phyloP scores from a whole-genome alignment of 2,888 invertebrate species.

The Tryphoninae sp. region DNA sequence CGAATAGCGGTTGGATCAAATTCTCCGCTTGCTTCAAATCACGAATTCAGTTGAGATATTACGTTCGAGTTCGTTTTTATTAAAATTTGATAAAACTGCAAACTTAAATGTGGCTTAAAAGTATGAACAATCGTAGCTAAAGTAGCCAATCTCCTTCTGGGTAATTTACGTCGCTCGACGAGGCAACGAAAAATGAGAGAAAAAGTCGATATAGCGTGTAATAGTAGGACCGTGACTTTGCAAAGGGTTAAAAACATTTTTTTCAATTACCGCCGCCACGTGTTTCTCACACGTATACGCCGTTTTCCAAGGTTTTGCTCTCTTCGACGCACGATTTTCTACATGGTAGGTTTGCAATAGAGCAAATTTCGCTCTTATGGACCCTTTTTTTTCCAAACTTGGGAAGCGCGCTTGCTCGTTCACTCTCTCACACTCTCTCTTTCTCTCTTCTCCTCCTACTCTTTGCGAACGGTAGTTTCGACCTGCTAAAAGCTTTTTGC shows the following conservation, averaged over 20 bases:
- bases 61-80: too few species aligned
- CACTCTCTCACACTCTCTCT: too few species aligned
- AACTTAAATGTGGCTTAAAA: too few species aligned
- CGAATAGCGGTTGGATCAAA: too few species aligned
- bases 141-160: too few species aligned
- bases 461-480: conserved; percentile 30
- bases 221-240: neutral
- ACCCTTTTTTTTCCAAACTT: too few species aligned
- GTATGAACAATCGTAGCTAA: too few species aligned
- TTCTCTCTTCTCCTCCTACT: neutral
- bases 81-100: too few species aligned
- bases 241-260: conserved; percentile 2
- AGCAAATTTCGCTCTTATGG: neutral
- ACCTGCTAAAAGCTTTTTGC: conserved; percentile 63
- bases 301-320: neutral
- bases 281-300: neutral
- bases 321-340: conserved; percentile 14
- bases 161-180: too few species aligned
- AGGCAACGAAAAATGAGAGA: neutral
- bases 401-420: too few species aligned
- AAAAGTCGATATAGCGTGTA: neutral
- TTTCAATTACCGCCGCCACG: conserved; percentile 16
- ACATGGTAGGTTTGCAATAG: conserved; percentile 14
- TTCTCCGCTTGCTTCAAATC: too few species aligned
- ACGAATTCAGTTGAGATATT: too few species aligned